These are phyloP conservation scores for Diprion similis DNA, from an alignment of 1,140 invertebrate genomes.

Conservation along the genomic window DNA sequence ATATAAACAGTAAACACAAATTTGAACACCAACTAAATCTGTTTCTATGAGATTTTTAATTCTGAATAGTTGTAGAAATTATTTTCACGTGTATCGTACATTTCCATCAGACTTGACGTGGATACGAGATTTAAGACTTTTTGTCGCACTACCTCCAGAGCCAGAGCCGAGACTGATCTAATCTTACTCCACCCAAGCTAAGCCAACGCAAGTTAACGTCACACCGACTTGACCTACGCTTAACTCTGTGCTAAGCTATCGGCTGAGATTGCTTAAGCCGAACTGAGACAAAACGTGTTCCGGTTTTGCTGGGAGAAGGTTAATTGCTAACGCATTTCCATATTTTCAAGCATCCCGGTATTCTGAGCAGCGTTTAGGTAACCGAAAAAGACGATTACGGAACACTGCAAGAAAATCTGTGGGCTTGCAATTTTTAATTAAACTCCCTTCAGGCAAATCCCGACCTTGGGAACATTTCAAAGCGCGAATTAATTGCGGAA, in stretches of 20 bases:
- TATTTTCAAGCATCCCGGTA: background rate
- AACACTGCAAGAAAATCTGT: background rate
- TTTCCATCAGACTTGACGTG: too few relatives aligned
- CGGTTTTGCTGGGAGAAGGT: background rate
- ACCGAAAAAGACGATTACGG: slow-evolving; percentile 5
- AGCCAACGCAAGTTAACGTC: too few relatives aligned
- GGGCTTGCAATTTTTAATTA: background rate
- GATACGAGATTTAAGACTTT: too few relatives aligned
- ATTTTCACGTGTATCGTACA: too few relatives aligned
- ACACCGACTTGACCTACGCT: background rate
- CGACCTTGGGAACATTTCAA: background rate
- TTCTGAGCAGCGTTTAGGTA: background rate
- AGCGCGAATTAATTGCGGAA: background rate
- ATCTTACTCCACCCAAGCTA: too few relatives aligned
- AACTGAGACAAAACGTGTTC: background rate
- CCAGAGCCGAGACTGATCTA: too few relatives aligned
- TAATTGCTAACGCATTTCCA: background rate
- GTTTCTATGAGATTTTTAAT: too few relatives aligned
- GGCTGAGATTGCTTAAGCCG: background rate
- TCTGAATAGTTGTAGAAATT: too few relatives aligned
- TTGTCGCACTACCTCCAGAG: too few relatives aligned
- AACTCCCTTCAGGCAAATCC: background rate
- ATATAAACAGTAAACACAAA: too few relatives aligned
- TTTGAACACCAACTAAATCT: too few relatives aligned
- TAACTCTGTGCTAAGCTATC: background rate